Conservation (phyloP, 2,113 vertebrate genomes). For the Galemys pyrenaicus region DNA sequence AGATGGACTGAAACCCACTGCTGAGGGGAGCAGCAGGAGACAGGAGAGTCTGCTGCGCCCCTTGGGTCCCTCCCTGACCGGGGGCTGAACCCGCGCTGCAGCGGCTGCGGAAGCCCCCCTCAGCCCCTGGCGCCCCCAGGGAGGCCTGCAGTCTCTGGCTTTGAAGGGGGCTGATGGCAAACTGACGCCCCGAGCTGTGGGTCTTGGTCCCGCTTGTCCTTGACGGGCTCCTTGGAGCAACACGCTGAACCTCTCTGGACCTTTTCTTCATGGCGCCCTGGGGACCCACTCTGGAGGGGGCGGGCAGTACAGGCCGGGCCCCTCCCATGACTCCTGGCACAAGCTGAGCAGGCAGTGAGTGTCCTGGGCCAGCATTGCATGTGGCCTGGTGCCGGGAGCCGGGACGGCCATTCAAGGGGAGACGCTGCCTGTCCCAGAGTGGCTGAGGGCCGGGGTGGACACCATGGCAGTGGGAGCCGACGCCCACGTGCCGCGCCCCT, state of each 20-base stretch:
- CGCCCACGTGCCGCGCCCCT: no score
- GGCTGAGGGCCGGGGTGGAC: fast-evolving
- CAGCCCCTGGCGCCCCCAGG: not conserved
- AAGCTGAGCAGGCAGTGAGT: fast-evolving
- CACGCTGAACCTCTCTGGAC: not conserved
- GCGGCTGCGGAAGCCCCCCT: no score
- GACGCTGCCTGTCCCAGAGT: no score
- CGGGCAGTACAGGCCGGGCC: not conserved
- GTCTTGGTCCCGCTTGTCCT: not conserved
- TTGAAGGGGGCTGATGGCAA: fast-evolving
- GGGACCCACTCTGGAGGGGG: no score
- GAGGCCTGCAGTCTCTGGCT: no score
- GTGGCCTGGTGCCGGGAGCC: no score
- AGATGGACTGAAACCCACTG: no score
- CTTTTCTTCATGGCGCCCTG: fast-evolving
- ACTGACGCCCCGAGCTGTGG: not conserved
- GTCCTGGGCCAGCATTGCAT: not conserved
- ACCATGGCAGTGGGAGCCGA: not conserved
- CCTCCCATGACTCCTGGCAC: fast-evolving
- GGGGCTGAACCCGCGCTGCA: no score
- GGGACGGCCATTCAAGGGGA: no score
- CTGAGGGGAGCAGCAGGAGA: no score
- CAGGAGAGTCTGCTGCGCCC: no score
- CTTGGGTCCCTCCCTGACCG: no score
- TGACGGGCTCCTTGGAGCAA: not conserved